Evolutionary conservation across 2,113 vertebrate genomes (phyloP).

Genomic region (Casuarius casuarius): DNA sequence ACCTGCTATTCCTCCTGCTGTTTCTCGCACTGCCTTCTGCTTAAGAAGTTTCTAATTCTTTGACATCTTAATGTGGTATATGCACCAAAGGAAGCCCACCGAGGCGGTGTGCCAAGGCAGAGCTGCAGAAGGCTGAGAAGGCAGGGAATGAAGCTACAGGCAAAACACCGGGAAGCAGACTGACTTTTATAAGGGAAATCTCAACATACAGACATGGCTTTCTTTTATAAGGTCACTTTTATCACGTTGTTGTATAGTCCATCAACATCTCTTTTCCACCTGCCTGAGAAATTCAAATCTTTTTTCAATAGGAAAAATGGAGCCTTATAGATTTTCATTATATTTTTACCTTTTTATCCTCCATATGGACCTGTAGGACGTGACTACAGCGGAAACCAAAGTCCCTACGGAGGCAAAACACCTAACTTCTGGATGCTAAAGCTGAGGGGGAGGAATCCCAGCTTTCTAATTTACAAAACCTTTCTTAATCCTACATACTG

Average conservation of each 20-base stretch:
- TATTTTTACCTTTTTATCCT: background rate
- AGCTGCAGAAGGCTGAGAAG: background rate
- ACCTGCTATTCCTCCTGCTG: background rate
- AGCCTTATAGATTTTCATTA: slow-evolving; percentile 53
- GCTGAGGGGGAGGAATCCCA: background rate
- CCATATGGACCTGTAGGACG: background rate
- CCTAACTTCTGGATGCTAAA: no score
- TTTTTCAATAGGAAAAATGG: slow-evolving; percentile 28
- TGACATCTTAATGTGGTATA: background rate
- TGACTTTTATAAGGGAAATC: background rate
- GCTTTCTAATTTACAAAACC: no score
- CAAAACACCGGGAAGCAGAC: background rate
- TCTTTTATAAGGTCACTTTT: background rate
- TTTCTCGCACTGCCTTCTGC: background rate
- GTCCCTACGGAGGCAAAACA: background rate
- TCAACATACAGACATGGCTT: background rate
- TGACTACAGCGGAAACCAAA: background rate
- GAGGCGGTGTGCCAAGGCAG: background rate
- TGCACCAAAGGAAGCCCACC: background rate
- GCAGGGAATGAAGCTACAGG: background rate
- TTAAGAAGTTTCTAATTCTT: background rate
- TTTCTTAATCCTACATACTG: background rate
- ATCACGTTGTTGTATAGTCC: slow-evolving; percentile 23
- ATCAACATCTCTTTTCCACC: slow-evolving; percentile 39
- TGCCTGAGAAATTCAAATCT: slow-evolving; percentile 67